A percentile compares a stretch with the other conserved stretches of the same genome.
phyloP scores from a whole-genome alignment of 1,140 invertebrate genomes.

The Diabrotica virgifera region DNA sequence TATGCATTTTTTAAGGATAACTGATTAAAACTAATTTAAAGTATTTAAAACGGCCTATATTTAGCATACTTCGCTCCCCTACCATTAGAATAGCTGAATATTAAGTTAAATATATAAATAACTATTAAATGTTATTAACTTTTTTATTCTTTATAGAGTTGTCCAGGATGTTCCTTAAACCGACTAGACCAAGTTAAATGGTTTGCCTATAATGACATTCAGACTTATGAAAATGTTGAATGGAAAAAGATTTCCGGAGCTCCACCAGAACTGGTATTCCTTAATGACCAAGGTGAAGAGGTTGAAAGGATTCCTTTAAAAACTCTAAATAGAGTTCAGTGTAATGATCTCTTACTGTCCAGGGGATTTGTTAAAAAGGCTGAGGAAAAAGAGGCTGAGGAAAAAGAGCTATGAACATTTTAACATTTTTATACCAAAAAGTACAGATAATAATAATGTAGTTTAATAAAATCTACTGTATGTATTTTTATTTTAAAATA shows the following conservation, averaged over 20 bases:
- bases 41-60: too few species aligned
- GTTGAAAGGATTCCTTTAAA: conserved; percentile 62
- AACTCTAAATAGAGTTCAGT: conserved; percentile 60
- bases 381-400: conserved; percentile 3
- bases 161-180: conserved; percentile 72
- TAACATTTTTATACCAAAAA: background rate
- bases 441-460: too few species aligned
- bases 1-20: too few species aligned
- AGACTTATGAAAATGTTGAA: conserved; percentile 62
- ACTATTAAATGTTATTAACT: too few species aligned
- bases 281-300: conserved; percentile 59
- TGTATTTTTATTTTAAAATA: too few species aligned
- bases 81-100: too few species aligned
- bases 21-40: too few species aligned
- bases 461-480: too few species aligned
- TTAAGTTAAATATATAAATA: too few species aligned
- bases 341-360: conserved; percentile 61
- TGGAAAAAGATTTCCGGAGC: conserved; percentile 69
- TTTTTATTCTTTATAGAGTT: conserved; percentile 59
- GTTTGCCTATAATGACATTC: conserved; percentile 73
- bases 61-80: too few species aligned
- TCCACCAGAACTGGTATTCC: conserved; percentile 63
- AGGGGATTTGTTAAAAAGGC: conserved; percentile 56
- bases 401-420: conserved; percentile 12
- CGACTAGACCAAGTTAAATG: conserved; percentile 69